Percentiles rank a stretch among this genome's conserved stretches.
Evolutionary conservation across 2,797 vertebrate genomes (phyloP).

Genomic region (Propithecus perrieri): DNA sequence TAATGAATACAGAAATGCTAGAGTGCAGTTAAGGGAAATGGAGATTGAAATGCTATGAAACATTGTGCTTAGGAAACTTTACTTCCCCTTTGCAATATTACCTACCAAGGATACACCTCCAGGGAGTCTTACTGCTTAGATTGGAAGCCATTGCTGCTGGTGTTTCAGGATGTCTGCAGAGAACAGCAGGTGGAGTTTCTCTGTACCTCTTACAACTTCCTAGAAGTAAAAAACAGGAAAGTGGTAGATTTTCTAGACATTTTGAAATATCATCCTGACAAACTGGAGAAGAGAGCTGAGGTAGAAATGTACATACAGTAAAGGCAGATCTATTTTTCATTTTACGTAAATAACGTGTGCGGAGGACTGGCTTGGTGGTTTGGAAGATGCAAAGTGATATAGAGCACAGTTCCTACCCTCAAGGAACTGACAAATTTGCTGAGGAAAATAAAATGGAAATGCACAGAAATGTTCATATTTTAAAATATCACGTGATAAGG

Average conservation of each 20-base stretch:
- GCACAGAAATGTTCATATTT: neutral
- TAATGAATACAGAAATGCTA: neutral
- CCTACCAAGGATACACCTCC: neutral
- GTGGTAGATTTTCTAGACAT: neutral
- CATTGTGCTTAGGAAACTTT: neutral
- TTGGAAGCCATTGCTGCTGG: neutral
- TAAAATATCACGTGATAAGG: neutral
- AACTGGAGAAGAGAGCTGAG: neutral
- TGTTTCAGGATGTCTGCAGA: neutral
- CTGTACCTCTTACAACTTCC: neutral
- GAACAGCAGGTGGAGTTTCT: neutral
- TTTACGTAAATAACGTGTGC: neutral
- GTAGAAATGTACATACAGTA: neutral
- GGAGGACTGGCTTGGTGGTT: neutral
- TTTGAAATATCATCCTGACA: conserved; percentile 6
- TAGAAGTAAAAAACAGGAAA: neutral
- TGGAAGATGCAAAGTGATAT: neutral
- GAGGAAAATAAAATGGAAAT: neutral
- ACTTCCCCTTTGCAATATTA: conserved; percentile 1
- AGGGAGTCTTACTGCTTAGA: neutral
- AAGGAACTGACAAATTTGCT: neutral
- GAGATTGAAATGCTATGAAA: conserved; percentile 34
- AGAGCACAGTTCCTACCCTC: neutral
- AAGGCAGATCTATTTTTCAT: neutral
- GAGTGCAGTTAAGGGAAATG: neutral